A percentile compares a stretch with the other conserved stretches of the same genome.
phyloP scores from a whole-genome alignment of 2,888 invertebrate genomes.

The Philhelius pedissequus region DNA sequence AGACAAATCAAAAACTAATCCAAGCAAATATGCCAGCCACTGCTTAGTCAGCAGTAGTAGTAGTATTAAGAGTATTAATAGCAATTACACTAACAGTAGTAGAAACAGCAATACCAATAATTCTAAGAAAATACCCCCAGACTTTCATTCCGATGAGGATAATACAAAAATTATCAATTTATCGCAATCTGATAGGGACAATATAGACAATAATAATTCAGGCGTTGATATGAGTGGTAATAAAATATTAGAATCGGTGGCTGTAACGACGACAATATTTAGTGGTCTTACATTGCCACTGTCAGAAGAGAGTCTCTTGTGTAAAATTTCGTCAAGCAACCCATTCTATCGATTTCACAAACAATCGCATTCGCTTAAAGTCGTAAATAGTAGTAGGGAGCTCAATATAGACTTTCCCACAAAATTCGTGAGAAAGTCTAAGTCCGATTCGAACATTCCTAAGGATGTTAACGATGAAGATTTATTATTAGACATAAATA shows the following conservation, averaged over 20 bases:
- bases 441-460: conserved; percentile 74
- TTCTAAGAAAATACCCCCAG: conserved; percentile 34
- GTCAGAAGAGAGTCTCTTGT: conserved; percentile 73
- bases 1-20: conserved; percentile 59
- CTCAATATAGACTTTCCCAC: conserved; percentile 39
- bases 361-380: conserved; percentile 75
- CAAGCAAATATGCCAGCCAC: conserved; percentile 53
- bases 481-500: conserved; percentile 30
- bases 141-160: conserved; percentile 57
- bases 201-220: conserved; percentile 39
- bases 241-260: background rate
- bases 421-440: conserved; percentile 69
- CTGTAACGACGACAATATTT: background rate
- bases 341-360: conserved; percentile 77
- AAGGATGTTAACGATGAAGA: conserved; percentile 36
- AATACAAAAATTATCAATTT: conserved; percentile 57
- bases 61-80: conserved; percentile 62
- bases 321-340: conserved; percentile 75
- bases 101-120: conserved; percentile 52
- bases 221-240: background rate
- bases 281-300: background rate
- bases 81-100: conserved; percentile 66
- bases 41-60: conserved; percentile 63
- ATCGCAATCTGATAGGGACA: conserved; percentile 38
- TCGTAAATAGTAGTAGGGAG: conserved; percentile 67